phyloP scores from a whole-genome alignment of 2,888 invertebrate species.

The Junonia oenone region DNA sequence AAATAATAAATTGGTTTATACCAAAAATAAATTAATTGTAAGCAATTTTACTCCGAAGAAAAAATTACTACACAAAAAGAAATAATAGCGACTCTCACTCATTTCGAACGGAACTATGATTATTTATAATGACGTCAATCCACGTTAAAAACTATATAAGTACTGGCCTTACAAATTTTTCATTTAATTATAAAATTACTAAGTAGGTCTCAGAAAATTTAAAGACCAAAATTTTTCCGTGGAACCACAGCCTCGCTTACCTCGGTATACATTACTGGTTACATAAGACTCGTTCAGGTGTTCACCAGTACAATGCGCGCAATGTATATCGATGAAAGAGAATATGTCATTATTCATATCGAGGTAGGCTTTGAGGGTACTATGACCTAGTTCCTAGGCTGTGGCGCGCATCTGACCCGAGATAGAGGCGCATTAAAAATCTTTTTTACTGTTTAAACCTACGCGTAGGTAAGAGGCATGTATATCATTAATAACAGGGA shows the following conservation, averaged over 20 bases:
- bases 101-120: neutral
- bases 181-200: neutral
- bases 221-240: neutral
- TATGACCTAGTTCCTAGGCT: slow-evolving; percentile 1
- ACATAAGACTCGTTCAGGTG: no score
- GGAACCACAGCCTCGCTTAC: no score
- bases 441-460: slow-evolving; percentile 16
- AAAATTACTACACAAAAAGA: neutral
- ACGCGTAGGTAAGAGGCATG: neutral
- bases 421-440: slow-evolving; percentile 12
- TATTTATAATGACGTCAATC: neutral
- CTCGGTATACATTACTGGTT: neutral
- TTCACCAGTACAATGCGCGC: neutral
- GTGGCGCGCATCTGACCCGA: neutral
- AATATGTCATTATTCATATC: neutral
- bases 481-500: neutral
- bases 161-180: neutral
- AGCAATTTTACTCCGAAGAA: no score
- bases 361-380: neutral
- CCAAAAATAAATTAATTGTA: no score
- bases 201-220: neutral
- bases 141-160: neutral
- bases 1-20: no score
- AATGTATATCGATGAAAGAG: neutral
- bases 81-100: neutral